Percentiles rank a stretch among this genome's conserved stretches.
Evolutionary conservation across 2,113 vertebrate genomes (phyloP).

Genomic region (Rhipidura dahli): DNA sequence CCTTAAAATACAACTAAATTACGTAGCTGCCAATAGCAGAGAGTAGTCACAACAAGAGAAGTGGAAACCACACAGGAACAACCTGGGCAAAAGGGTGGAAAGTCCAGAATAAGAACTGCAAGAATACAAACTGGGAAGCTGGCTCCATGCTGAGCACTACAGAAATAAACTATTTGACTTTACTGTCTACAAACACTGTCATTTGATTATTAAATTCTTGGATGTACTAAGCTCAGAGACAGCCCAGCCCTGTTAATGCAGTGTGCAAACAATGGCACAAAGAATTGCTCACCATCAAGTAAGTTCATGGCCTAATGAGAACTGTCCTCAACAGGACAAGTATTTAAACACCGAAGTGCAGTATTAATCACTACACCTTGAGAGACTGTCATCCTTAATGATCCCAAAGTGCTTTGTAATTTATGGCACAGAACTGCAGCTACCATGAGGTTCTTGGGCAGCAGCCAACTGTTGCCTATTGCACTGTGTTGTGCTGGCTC

Average conservation of each 20-base stretch:
- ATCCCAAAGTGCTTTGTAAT: constrained; percentile 1
- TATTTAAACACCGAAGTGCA: neutral
- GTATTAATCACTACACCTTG: neutral
- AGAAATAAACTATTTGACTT: neutral
- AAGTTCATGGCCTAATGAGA: neutral
- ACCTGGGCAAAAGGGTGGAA: neutral
- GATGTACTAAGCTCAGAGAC: neutral
- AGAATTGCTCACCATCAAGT: neutral
- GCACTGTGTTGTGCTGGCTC: neutral
- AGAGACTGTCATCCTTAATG: neutral
- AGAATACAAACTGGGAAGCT: neutral
- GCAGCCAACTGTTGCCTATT: constrained; percentile 28
- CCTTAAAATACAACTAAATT: neutral
- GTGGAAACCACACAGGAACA: neutral
- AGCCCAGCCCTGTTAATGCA: neutral
- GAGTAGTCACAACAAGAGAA: neutral
- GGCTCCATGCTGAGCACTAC: neutral
- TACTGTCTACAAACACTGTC: neutral
- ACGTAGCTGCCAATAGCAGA: neutral
- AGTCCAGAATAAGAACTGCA: neutral
- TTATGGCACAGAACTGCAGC: neutral
- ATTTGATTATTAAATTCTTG: neutral
- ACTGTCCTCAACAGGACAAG: neutral
- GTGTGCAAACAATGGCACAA: neutral
- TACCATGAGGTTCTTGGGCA: neutral